Conservation (phyloP, 2,888 invertebrate genomes). For the Romanomermis culicivorax region DNA sequence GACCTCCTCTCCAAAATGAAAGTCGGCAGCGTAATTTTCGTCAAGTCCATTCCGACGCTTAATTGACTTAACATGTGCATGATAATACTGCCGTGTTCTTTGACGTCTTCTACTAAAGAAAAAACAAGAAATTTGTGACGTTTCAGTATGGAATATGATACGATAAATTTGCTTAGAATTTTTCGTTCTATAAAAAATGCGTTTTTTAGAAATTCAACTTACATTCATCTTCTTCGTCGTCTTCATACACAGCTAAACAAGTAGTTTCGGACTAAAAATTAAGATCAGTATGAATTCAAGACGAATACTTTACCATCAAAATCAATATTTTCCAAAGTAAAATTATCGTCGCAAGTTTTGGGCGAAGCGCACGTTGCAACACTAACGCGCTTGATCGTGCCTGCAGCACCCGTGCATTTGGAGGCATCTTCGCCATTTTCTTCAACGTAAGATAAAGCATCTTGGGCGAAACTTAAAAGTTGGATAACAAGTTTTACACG, state of each 20-base stretch:
- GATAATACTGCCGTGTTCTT: conserved; percentile 87
- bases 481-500: no score
- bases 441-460: no score
- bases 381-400: no score
- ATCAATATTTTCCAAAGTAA: conserved; percentile 24
- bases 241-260: conserved; percentile 47
- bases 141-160: background rate
- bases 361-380: no score
- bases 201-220: conserved; percentile 26
- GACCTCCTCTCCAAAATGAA: conserved; percentile 93
- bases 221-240: conserved; percentile 60
- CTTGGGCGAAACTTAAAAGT: no score
- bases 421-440: no score
- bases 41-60: conserved; percentile 97
- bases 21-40: conserved; percentile 91
- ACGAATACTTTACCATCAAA: conserved; percentile 22
- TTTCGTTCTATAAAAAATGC: background rate
- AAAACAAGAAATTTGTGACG: no score
- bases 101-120: conserved; percentile 54
- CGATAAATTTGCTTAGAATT: background rate
- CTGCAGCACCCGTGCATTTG: no score
- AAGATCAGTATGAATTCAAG: no score
- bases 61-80: conserved; percentile 89
- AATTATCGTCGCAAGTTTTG: no score
- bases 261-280: no score